Percentiles rank a stretch among this genome's conserved stretches.
phyloP scores from a whole-genome alignment of 2,797 vertebrate genomes.

The Champsocephalus gunnari region DNA sequence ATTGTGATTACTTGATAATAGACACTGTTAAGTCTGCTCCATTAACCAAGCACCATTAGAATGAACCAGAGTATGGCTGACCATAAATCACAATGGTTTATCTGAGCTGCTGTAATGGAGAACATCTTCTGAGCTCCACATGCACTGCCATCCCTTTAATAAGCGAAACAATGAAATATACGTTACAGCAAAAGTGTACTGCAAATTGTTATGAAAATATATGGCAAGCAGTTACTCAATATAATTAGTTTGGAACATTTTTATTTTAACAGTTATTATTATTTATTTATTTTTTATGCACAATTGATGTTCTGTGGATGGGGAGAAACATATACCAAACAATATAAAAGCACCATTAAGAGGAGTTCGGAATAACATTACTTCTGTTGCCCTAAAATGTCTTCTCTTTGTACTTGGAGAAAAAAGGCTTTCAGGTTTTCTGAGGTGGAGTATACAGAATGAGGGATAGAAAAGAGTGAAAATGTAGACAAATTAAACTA shows the following conservation, averaged over 20 bases:
- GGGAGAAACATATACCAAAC: background rate
- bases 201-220: background rate
- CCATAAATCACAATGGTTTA: slow-evolving; percentile 66
- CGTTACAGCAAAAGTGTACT: background rate
- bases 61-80: slow-evolving; percentile 60
- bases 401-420: background rate
- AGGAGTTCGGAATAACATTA: too few relatives aligned
- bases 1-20: slow-evolving; percentile 79
- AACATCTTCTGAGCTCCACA: slow-evolving; percentile 25
- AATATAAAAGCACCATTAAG: too few relatives aligned
- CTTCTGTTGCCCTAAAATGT: too few relatives aligned
- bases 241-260: background rate
- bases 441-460: too few relatives aligned
- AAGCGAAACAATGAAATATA: background rate
- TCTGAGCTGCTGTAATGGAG: slow-evolving; percentile 38
- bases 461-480: too few relatives aligned
- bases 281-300: background rate
- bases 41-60: slow-evolving; percentile 74
- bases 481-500: too few relatives aligned
- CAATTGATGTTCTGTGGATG: background rate
- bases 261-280: background rate
- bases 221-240: background rate
- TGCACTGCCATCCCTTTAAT: slow-evolving; percentile 5
- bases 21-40: slow-evolving; percentile 62
- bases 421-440: too few relatives aligned